Percentiles rank a stretch among this genome's conserved stretches.
These are phyloP conservation scores for Volucella zonaria DNA, from an alignment of 2,888 invertebrate species.

Conservation along the genomic window DNA sequence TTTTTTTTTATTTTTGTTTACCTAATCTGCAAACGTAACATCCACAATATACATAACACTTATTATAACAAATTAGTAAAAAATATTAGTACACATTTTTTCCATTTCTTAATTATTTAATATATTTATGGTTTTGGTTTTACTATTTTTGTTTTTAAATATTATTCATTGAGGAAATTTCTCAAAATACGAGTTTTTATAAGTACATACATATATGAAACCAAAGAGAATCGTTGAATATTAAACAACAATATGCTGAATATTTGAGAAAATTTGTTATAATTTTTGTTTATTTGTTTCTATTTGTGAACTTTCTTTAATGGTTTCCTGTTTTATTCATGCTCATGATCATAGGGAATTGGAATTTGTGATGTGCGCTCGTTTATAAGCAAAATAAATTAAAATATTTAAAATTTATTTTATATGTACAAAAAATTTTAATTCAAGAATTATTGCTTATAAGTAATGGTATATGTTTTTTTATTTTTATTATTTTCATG, in stretches of 20 bases:
- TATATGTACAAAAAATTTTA: no score
- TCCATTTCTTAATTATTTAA: slow-evolving; percentile 8
- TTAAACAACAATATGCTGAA: slow-evolving; percentile 67
- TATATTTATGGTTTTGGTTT: slow-evolving; percentile 23
- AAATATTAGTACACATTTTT: slow-evolving; percentile 61
- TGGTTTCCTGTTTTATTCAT: slow-evolving; percentile 7
- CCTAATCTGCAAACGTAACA: slow-evolving; percentile 64
- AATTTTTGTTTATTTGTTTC: not conserved
- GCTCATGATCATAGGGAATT: not conserved
- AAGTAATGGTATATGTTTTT: no score
- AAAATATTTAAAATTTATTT: no score
- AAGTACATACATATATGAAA: slow-evolving; percentile 53
- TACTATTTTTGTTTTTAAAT: slow-evolving; percentile 9
- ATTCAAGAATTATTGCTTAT: no score
- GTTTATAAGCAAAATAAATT: no score
- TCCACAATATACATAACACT: slow-evolving; percentile 68
- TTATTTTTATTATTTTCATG: not conserved
- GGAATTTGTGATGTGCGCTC: no score
- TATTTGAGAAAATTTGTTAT: slow-evolving; percentile 22
- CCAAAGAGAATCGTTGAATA: slow-evolving; percentile 70
- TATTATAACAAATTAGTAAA: slow-evolving; percentile 73
- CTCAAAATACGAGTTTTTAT: slow-evolving; percentile 16
- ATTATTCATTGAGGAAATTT: slow-evolving; percentile 65
- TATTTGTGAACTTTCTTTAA: slow-evolving; percentile 52
- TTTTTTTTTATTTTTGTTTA: slow-evolving; percentile 22